These are phyloP conservation scores for Chalcis sispes DNA, from an alignment of 2,888 invertebrate species.

Conservation along the genomic window DNA sequence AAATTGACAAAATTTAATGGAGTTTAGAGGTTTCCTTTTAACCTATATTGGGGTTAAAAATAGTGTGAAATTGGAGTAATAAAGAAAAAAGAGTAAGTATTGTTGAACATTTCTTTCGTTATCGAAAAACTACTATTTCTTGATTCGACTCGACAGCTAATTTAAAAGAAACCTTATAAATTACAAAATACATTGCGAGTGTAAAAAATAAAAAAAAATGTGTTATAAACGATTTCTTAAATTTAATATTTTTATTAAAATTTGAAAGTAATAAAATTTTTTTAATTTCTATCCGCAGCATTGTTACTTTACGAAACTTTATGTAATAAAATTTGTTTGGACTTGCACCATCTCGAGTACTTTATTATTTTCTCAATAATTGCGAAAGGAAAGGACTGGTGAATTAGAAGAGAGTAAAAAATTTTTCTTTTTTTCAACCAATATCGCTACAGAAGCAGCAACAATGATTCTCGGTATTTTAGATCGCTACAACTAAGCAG, in stretches of 20 bases:
- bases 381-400: neutral
- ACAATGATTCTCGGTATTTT: conserved; percentile 35
- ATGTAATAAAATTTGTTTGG: neutral
- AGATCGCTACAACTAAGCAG: neutral
- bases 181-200: too few species aligned
- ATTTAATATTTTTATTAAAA: conserved; percentile 1
- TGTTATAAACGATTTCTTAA: too few species aligned
- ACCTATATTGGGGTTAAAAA: too few species aligned
- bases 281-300: neutral
- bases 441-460: neutral
- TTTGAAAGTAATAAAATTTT: conserved; percentile 14
- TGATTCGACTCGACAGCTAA: too few species aligned
- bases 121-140: neutral
- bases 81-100: neutral
- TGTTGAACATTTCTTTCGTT: too few species aligned
- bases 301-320: conserved; percentile 19
- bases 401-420: neutral
- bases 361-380: neutral
- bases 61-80: too few species aligned
- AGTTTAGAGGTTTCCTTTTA: too few species aligned
- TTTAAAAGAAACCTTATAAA: too few species aligned
- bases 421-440: too few species aligned
- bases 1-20: conserved; percentile 59
- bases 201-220: neutral
- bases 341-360: neutral